phyloP scores from a whole-genome alignment of 2,888 invertebrate genomes.

The Hirtodrosophila trivittata region DNA sequence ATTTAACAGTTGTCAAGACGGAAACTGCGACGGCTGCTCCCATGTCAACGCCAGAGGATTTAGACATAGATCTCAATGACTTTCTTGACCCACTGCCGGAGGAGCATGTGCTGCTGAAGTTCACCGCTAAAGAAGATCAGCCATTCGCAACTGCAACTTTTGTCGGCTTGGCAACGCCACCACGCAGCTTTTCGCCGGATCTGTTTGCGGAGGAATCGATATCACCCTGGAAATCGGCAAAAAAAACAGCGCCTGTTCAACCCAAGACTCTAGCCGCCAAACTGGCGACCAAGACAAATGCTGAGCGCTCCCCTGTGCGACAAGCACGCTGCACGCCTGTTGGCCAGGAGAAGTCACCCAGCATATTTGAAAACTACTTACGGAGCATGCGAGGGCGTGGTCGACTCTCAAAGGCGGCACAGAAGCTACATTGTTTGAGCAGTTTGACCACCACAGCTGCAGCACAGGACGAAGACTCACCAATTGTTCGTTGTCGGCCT shows the following conservation, averaged over 20 bases:
- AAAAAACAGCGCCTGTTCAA: not conserved
- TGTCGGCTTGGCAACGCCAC: constrained; percentile 2
- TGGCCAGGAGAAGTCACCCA: constrained; percentile 56
- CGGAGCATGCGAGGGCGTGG: constrained; percentile 65
- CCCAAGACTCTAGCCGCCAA: constrained; percentile 53
- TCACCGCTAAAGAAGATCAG: constrained; percentile 8
- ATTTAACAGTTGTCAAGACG: constrained; percentile 14
- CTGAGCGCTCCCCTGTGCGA: constrained; percentile 38
- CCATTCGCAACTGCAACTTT: not conserved
- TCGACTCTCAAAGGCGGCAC: constrained; percentile 50
- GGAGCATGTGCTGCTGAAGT: constrained; percentile 59
- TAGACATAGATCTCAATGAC: constrained; percentile 84
- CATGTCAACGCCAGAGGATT: constrained; percentile 24
- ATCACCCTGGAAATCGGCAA: constrained; percentile 47
- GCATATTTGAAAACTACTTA: constrained; percentile 74
- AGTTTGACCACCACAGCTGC: not conserved
- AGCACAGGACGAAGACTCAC: constrained; percentile 42
- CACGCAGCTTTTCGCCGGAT: constrained; percentile 69
- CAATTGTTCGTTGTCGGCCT: constrained; percentile 44
- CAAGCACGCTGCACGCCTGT: constrained; percentile 5
- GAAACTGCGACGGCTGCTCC: not conserved
- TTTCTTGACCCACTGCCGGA: constrained; percentile 85
- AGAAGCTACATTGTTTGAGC: constrained; percentile 40
- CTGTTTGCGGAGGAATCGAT: constrained; percentile 68
- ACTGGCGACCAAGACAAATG: constrained; percentile 45